Base-by-base conservation (phyloP, 2,888 invertebrate species). In the Tridacna gigas region DNA sequence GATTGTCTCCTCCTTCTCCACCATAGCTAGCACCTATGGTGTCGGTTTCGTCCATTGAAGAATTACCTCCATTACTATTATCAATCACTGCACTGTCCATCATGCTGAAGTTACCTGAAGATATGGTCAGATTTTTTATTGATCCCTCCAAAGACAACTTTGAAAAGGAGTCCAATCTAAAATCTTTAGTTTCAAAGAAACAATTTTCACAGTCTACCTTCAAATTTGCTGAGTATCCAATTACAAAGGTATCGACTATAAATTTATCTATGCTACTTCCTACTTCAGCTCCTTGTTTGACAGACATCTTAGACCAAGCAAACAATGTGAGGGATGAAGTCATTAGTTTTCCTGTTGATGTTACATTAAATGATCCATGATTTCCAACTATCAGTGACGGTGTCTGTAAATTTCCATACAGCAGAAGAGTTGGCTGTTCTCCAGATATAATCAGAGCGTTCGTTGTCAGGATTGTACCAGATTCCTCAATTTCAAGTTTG, bases 11-110 rank as follows among this genome's bases (percentile, higher is more conserved):
- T 20, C 91, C 91, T 28, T 89, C 86, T 37, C 92, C 92, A n/a
- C 92, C 92, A 80, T 91, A 82, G 73, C 90, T 90, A 2, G 87
- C 92, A 0, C 92, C 92, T 51, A 56, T 63, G 11, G 51, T 28
- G 0, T 74, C 66, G 18, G 76, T 60, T 28, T 82, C 82, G 18
- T 74, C 80, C 20, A 89, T 89, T 20, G 69, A 13, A 20, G 69
- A 48, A n/a, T 85, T 77, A 0, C 90, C 90, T 47, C 88, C 81
- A 18, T 79, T 80, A 65, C 76, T 74, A 12, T 79, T 69, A 74
- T 56, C 60, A 20, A 84, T 82, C 26, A 65, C 74, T n/a, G 84
- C 75, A 4, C 81, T 79, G 79, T 84, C 84, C 67, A 81, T 73
- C 20, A 84, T 71, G 15, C 74, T 84, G 37, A 84, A 74, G 63